Evolutionary conservation across 2,113 vertebrate genomes (phyloP), one percentile per base, ranked within the genome.

Genomic region (Colaptes auratus): DNA sequence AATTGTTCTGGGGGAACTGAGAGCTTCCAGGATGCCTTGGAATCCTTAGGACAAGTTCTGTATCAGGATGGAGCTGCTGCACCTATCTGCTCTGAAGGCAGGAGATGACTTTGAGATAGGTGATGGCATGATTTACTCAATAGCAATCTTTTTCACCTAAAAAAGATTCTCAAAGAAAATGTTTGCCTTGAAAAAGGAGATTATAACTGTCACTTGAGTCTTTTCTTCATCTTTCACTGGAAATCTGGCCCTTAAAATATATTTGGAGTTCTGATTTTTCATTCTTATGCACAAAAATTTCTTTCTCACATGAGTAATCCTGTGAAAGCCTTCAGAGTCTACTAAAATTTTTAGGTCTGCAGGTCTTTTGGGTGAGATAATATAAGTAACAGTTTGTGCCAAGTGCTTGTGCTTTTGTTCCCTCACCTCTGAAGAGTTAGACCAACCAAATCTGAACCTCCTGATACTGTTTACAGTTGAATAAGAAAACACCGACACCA

Each of bases 401-500:
- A 82, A 94, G 63, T 72, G 74, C 50, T 30, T 77, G 80, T 86
- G 56, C 25, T 48, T 89, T 92, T 56, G 53, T 89, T 58, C 66
- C 83, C 24, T 11, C 48, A 77, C 61, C 78, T 91, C 82, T 60
- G 36, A 95, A 60, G 64, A 64, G 72, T 74, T 69, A 76, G 59
- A 89, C 81, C 79, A 94, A 73, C 80, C 35, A 82, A 91, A 82
- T 76, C 23, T 89, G 75, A 92, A 85, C 82, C 71, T 91, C 58
- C 24, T 67, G 85, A 71, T 93, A 28, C 53, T 80, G 44, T 92
- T 95, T 93, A 63, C 78, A 56, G 61, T 71, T 76, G 82, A 89
- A 82, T 81, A 85, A 93, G 79, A 71, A 91, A 89, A 70, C 21
- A 70, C 14, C 60, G 56, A 27, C 71, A 88, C 48, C 71, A n/a